Conservation (phyloP, 2,113 vertebrate genomes). For the Tympanuchus pallidicinctus region DNA sequence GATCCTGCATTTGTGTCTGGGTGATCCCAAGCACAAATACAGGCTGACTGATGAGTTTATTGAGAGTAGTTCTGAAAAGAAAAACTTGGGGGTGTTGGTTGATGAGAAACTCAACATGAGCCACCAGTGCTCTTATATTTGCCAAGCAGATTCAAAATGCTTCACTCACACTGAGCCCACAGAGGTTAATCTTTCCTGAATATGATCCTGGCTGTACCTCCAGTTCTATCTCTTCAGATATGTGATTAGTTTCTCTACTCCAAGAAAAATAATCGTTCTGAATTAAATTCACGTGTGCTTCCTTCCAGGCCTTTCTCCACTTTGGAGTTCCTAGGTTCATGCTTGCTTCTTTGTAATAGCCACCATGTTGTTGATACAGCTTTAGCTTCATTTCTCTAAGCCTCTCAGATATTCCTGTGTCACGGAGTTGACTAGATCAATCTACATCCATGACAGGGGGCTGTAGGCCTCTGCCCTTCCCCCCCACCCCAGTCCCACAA, state of each 20-base stretch:
- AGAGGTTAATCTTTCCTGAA: not conserved
- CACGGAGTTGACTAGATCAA: no score
- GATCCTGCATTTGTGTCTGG: not conserved
- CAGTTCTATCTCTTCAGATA: not conserved
- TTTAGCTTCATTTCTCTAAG: not conserved
- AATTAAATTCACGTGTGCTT: not conserved
- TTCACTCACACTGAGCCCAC: not conserved
- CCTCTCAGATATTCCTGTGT: not conserved
- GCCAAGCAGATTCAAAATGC: not conserved
- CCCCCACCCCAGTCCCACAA: no score
- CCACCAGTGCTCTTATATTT: not conserved
- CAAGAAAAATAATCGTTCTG: not conserved
- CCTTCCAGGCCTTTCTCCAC: not conserved
- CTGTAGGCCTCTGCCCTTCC: no score
- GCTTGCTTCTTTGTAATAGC: not conserved
- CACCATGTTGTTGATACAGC: not conserved
- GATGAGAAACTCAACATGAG: no score
- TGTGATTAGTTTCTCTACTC: not conserved
- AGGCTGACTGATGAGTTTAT: not conserved
- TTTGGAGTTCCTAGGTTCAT: not conserved
- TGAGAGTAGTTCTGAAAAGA: not conserved
- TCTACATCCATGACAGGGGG: no score
- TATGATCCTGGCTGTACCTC: not conserved
- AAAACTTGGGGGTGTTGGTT: no score
- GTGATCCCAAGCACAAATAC: not conserved